These are phyloP conservation scores for Hemicrepidius hirtus DNA, from an alignment of 2,888 invertebrate genomes.

Conservation along the genomic window DNA sequence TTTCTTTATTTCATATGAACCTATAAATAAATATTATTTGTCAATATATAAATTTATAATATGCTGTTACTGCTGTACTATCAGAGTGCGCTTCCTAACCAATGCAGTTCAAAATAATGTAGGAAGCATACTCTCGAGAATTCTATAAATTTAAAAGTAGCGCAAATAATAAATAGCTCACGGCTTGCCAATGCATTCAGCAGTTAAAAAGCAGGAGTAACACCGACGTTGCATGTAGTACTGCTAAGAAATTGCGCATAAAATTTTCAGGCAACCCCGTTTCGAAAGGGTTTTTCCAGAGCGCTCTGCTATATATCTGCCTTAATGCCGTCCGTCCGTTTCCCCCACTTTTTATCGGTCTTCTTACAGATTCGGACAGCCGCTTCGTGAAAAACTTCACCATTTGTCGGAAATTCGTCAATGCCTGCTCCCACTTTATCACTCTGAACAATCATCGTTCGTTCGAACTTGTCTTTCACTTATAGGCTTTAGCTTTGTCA, in stretches of 20 bases:
- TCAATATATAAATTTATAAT: too few species aligned
- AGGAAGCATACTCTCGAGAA: constrained; percentile 46
- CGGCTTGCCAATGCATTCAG: constrained; percentile 44
- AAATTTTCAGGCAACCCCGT: constrained; percentile 58
- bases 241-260: constrained; percentile 61
- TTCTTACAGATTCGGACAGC: constrained; percentile 54
- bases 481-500: constrained; percentile 34
- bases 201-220: constrained; percentile 49
- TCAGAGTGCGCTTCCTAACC: constrained; percentile 4
- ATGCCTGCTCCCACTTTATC: constrained; percentile 54
- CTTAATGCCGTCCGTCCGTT: constrained; percentile 59
- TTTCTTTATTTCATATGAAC: too few species aligned
- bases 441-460: constrained; percentile 46
- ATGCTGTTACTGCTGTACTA: not conserved
- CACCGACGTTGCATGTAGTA: constrained; percentile 38
- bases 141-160: constrained; percentile 52
- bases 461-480: constrained; percentile 48
- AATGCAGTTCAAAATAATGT: constrained; percentile 37
- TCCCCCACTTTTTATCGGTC: constrained; percentile 58
- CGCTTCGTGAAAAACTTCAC: constrained; percentile 56
- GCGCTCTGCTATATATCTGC: constrained; percentile 57
- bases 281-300: constrained; percentile 51
- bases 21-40: too few species aligned
- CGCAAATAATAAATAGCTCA: constrained; percentile 49
- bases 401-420: constrained; percentile 60